Evolutionary conservation across 2,797 vertebrate species (phyloP), one percentile per base, ranked within the genome.

Genomic region (Gymnopithys bicolor): DNA sequence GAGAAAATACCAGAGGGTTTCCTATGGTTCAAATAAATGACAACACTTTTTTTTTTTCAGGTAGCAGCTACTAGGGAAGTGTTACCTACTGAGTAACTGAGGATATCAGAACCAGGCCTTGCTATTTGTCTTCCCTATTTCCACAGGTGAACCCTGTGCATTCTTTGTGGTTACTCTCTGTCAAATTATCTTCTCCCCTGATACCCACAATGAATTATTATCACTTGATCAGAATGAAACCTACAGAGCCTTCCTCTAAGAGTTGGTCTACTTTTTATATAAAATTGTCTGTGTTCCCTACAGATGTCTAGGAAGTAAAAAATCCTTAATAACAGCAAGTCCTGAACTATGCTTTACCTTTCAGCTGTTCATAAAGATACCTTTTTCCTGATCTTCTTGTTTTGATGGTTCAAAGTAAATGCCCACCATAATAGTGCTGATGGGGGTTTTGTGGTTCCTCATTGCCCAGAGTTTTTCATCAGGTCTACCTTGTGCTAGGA

Each of bases 391-490:
- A 52, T 63, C 3, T 39, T 2, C 3, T 39, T 2, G 0, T 16
- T 75, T 56, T 25, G 25, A 21, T 46, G 13, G 10, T 59, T 70
- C 51, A 46, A 71, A 56, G 7, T 19, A 52, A 77, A 80, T 28
- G 8, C 3, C 11, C 16, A 45, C 28, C 6, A 7, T 17, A 46
- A 51, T 0, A 60, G 8, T 2, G 2, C 21, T 48, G 32, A 13
- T 15, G 5, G 8, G 19, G 21, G 51, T 73, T 63, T 19, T 76
- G 48, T 17, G 2, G 9, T n/a, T 87, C n/a, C 39, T 77, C 33
- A 8, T 6, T 4, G n/a, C 11, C 3, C 25, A n/a, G 39, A 43
- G 19, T 7, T 73, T 82, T 71, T 76, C 24, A 85, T 11, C 55
- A 75, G 22, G 22, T 52, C 15, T 83, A 21, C 14, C 21, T 33